Evolutionary conservation across 2,797 vertebrate species (phyloP), one percentile per base, ranked within the genome.

Genomic region (Lepilemur ruficaudatus): DNA sequence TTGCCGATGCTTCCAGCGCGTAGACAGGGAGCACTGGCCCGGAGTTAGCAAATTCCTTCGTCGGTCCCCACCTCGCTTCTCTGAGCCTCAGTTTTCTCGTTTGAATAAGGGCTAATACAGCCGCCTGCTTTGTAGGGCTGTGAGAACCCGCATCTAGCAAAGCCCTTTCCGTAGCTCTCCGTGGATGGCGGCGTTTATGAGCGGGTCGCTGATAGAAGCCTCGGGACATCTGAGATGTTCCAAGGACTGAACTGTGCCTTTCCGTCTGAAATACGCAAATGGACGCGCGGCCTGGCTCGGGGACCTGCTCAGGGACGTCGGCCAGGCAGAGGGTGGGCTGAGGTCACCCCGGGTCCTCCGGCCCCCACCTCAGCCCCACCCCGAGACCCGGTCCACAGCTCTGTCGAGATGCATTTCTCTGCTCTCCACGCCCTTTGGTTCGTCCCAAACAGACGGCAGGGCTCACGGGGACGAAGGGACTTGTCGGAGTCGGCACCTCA

Each of bases 371-470:
- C 17, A 48, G 78, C 30, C 57, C 12, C 10, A 18, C 15, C 48
- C 82, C 28, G n/a, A 2, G 4, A 3, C 7, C 15, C 8, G 0
- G n/a, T 10, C 23, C 41, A 8, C 0, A 2, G 48, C 1, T 3
- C 3, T 43, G 20, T 17, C 7, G 1, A 1, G 3, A 12, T 4
- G 12, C 5, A 3, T 11, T 10, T 46, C 43, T 59, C 59, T 4
- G 11, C n/a, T 2, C 2, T 7, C 41, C 28, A 10, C 17, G 0
- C 1, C 25, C n/a, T 14, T 3, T 3, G 5, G 17, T 46, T 80
- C 25, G 50, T 52, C 35, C 28, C 35, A 12, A 0, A 7, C 8
- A 17, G 7, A 10, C 14, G 1, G 0, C 52, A 25, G 67, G 1
- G 5, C 75, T 25, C 32, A 17, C 0, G 0, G 2, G 43, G 41